These are phyloP conservation scores for Melanocharis versteri DNA, from an alignment of 2,113 vertebrate species.

Conservation along the genomic window DNA sequence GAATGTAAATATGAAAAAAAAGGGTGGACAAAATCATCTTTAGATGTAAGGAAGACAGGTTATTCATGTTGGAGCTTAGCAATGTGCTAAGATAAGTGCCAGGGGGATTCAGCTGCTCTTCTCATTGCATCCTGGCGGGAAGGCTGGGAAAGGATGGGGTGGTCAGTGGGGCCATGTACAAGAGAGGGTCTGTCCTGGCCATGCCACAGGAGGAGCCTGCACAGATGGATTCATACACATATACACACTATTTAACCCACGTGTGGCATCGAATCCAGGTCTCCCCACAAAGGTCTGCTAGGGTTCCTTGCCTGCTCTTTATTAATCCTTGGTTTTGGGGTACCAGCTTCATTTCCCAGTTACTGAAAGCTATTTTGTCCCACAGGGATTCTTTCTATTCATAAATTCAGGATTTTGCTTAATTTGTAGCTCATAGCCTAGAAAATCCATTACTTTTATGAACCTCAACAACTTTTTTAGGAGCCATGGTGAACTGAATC, in stretches of 20 bases:
- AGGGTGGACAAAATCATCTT: not conserved
- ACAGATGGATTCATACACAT: not conserved
- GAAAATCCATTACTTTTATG: not conserved
- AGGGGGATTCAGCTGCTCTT: not conserved
- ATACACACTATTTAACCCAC: not conserved
- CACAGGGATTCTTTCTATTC: not conserved
- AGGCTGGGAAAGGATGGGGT: not conserved
- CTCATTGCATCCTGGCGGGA: not conserved
- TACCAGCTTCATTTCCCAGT: not conserved
- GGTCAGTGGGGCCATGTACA: not conserved
- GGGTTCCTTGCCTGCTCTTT: not conserved
- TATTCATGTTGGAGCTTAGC: not conserved
- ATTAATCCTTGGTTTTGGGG: not conserved
- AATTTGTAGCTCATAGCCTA: not conserved
- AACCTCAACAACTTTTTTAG: not conserved
- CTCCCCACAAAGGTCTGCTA: rapidly evolving
- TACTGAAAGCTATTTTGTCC: not conserved
- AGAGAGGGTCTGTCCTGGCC: not conserved
- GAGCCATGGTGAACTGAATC: not conserved
- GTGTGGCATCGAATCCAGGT: not conserved
- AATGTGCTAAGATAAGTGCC: not conserved
- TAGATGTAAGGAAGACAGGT: not conserved
- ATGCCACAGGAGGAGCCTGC: not conserved
- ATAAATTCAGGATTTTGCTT: not conserved
- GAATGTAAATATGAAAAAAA: slow-evolving; percentile 18